phyloP scores from a whole-genome alignment of 2,888 invertebrate genomes.

The Drosophila koepferae region DNA sequence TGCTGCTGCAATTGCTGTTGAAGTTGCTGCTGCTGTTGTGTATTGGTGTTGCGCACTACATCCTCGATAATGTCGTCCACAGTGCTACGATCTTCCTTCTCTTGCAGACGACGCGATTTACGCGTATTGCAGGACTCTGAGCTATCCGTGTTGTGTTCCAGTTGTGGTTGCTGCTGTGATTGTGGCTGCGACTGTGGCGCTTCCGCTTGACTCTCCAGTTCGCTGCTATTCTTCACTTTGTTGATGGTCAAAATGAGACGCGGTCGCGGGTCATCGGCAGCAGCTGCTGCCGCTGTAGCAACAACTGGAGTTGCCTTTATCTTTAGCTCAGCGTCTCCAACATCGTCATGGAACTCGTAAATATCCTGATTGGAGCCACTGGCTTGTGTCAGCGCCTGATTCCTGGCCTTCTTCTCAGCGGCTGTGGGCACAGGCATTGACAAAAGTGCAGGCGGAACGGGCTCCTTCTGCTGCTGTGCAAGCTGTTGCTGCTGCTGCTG shows the following conservation, averaged over 20 bases:
- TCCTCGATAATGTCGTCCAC: constrained; percentile 96
- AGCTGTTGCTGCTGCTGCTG: constrained; percentile 55
- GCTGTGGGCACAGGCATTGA: constrained; percentile 53
- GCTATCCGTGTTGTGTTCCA: constrained; percentile 70
- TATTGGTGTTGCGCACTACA: constrained; percentile 90
- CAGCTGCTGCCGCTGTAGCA: constrained; percentile 29
- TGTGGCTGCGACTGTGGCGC: constrained; percentile 82
- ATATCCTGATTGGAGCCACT: constrained; percentile 88
- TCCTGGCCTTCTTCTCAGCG: constrained; percentile 84
- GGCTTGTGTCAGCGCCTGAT: constrained; percentile 69
- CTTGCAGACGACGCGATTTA: constrained; percentile 92
- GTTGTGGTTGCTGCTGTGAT: constrained; percentile 66
- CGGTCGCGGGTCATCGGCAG: constrained; percentile 86
- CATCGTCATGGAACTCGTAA: constrained; percentile 96
- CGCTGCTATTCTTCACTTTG: constrained; percentile 86
- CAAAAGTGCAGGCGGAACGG: constrained; percentile 9
- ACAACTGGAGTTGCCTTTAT: constrained; percentile 38
- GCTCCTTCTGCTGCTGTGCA: constrained; percentile 33
- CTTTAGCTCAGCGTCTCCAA: constrained; percentile 89
- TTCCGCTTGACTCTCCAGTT: constrained; percentile 42
- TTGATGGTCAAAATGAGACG: constrained; percentile 93
- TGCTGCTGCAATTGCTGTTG: constrained; percentile 45
- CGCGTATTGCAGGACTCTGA: constrained; percentile 87
- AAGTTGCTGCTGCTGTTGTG: constrained; percentile 51
- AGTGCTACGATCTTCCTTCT: constrained; percentile 90